Base-by-base conservation (phyloP, 2,888 invertebrate species). In the Onthophagus sagittarius region DNA sequence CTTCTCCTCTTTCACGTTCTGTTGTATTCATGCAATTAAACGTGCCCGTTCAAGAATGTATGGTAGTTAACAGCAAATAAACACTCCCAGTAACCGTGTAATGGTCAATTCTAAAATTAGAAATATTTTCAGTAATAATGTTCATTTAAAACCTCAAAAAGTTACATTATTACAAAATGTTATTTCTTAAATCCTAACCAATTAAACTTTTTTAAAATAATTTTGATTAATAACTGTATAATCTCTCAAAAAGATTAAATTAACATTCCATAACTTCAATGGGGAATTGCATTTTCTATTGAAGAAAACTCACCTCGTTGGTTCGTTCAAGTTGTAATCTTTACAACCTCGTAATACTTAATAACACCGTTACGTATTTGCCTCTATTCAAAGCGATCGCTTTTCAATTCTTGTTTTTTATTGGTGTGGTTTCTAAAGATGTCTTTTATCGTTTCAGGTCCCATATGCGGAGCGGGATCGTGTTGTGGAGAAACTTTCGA, bases 401-500 rank as follows among this genome's bases (percentile, higher is more conserved):
- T 53, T 53, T 53, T 53, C 39, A 53, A 53, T 53, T 11, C 39
- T 53, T 9, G 39, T 53, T 53, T 53, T 33, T 13, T 62, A 23
- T 3, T 70, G 13, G n/a, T 62, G 3, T 65, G 6, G 13, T 33
- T 23, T 71, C 63, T 62, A 53, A 72, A 39, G 53, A 9, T n/a
- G 14, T 6, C 33, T 39, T 32, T 69, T 76, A 77, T 80, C 89
- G 89, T 85, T 88, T 84, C 84, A 92, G 90, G 86, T 82, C 87
- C 85, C 79, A 84, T 86, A 83, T 90, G 85, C 76, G 84, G 83
- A 15, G 78, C 79, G 73, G 78, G 80, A 63, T 84, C 90, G 78
- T 95, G 94, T 81, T 94, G 94, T 83, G 89, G 90, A 2, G 86
- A 88, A 75, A 86, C 87, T 75, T 88, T 90, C 86, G 93, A 95